Evolutionary conservation across 2,888 invertebrate genomes (phyloP).

Genomic region (Agriopis leucophaearia): DNA sequence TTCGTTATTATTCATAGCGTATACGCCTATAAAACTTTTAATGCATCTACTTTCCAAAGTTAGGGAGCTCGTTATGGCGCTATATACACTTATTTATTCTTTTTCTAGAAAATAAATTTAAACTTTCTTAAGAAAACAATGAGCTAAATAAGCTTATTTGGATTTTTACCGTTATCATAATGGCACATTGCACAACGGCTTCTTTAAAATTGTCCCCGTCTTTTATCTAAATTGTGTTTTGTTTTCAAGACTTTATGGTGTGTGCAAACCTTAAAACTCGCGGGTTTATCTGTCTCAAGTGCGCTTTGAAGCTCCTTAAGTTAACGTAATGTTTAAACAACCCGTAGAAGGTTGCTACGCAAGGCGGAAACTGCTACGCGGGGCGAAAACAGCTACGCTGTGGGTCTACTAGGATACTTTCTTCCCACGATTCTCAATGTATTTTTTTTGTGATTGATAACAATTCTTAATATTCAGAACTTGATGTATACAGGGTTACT

Average conservation of each 20-base stretch:
- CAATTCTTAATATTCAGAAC: background rate
- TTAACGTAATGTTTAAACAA: constrained; percentile 17
- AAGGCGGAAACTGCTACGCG: constrained; percentile 19
- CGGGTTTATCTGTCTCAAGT: constrained; percentile 25
- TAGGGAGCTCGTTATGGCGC: background rate
- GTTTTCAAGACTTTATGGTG: constrained; percentile 15
- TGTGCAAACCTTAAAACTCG: constrained; percentile 12
- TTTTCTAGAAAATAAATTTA: background rate
- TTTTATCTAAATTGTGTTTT: constrained; percentile 17
- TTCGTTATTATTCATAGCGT: constrained; percentile 32
- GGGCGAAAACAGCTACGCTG: constrained; percentile 15
- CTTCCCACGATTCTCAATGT: background rate
- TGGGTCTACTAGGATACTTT: constrained; percentile 9
- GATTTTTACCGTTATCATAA: background rate
- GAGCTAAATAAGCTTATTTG: background rate
- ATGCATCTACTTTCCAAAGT: constrained; percentile 28
- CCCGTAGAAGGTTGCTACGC: constrained; percentile 24
- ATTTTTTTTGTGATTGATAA: background rate
- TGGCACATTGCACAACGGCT: background rate
- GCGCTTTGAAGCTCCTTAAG: constrained; percentile 3
- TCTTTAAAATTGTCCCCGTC: background rate
- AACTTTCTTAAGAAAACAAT: background rate
- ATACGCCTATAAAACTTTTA: constrained; percentile 40
- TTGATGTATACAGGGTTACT: too few species aligned
- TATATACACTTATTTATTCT: background rate